Conservation (phyloP, 1,140 invertebrate genomes). For the Aphaenogaster rudis region DNA sequence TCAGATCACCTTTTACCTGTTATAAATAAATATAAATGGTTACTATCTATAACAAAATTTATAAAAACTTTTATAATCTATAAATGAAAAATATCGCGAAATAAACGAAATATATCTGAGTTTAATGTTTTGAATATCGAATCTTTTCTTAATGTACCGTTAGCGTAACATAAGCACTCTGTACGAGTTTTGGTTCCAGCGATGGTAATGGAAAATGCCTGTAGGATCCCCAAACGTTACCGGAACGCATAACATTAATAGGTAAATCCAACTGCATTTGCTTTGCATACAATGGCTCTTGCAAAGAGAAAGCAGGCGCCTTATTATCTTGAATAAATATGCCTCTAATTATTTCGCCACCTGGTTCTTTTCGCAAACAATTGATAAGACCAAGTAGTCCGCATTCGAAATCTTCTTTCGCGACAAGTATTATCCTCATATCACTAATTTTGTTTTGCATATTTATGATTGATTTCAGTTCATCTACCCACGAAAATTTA, state of each 20-base stretch:
- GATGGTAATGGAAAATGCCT: constrained; percentile 89
- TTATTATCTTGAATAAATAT: constrained; percentile 89
- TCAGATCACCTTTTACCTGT: constrained; percentile 93
- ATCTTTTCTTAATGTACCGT: constrained; percentile 77
- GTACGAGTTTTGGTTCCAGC: constrained; percentile 83
- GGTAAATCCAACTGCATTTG: constrained; percentile 91
- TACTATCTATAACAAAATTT: not conserved
- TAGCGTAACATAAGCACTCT: constrained; percentile 93
- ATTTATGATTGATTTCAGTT: constrained; percentile 87
- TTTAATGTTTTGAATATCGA: not conserved
- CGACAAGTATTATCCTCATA: constrained; percentile 86
- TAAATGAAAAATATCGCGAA: too few relatives aligned
- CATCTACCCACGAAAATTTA: constrained; percentile 86
- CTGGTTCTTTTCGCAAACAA: constrained; percentile 91
- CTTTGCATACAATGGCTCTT: constrained; percentile 89
- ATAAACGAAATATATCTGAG: not conserved
- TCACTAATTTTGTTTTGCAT: constrained; percentile 79
- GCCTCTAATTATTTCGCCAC: constrained; percentile 88
- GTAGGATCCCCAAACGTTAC: constrained; percentile 93
- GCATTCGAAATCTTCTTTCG: constrained; percentile 88
- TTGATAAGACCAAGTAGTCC: constrained; percentile 95
- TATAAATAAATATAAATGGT: not conserved
- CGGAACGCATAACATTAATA: constrained; percentile 91
- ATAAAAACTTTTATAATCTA: not conserved
- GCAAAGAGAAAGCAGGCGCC: constrained; percentile 89